A percentile compares a stretch with the other conserved stretches of the same genome.
phyloP scores from a whole-genome alignment of 37 sponge, comb jelly and placozoan species.

The Theonella swinhoei region DNA sequence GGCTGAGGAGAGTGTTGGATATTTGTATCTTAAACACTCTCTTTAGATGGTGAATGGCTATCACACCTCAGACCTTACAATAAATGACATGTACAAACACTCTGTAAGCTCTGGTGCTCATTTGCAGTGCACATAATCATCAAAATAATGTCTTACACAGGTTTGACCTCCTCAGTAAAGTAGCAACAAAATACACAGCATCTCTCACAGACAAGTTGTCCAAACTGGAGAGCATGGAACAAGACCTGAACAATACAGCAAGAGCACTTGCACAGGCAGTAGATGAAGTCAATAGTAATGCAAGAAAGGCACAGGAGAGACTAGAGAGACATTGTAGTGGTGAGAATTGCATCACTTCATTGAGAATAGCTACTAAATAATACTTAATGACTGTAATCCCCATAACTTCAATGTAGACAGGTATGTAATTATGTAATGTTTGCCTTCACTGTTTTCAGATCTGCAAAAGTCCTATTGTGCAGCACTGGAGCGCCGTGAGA shows the following conservation, averaged over 20 bases:
- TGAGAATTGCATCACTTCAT: slow-evolving; percentile 25
- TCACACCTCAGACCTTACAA: too few species aligned
- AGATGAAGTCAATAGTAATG: slow-evolving; percentile 53
- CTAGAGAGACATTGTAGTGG: slow-evolving; percentile 74
- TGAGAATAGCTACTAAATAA: too few species aligned
- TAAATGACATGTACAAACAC: too few species aligned
- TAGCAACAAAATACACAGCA: slow-evolving; percentile 50
- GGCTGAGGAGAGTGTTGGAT: too few species aligned
- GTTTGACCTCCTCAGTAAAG: slow-evolving; percentile 66
- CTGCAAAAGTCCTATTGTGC: slow-evolving; percentile 37
- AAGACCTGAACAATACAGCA: slow-evolving; percentile 14
- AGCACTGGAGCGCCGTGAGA: slow-evolving; percentile 72
- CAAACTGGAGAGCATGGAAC: slow-evolving; percentile 39
- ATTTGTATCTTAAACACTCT: too few species aligned
- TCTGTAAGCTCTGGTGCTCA: too few species aligned
- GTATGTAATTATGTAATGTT: not conserved
- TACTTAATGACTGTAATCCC: too few species aligned
- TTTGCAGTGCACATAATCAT: too few species aligned
- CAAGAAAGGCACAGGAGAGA: slow-evolving; percentile 55
- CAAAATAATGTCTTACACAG: too few species aligned
- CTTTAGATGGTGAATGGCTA: too few species aligned
- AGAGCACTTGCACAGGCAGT: slow-evolving; percentile 8
- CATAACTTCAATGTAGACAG: not conserved
- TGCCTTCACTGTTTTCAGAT: too few species aligned
- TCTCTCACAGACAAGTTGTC: slow-evolving; percentile 36